Evolutionary conservation across 2,113 vertebrate species (phyloP).

Genomic region (Amphiprion ocellaris): DNA sequence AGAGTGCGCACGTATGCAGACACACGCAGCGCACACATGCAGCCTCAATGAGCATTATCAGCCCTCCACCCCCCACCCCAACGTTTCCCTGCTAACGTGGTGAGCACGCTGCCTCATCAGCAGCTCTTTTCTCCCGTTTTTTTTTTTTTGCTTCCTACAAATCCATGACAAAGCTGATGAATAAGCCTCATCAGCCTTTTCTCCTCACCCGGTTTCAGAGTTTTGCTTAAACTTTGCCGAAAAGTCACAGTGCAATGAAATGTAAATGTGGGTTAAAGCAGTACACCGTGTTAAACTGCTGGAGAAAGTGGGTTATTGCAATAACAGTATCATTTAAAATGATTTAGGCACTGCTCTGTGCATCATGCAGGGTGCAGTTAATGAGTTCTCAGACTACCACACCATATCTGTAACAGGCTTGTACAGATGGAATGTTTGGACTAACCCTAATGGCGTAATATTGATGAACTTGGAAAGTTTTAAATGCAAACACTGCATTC

Average conservation of each 20-base stretch:
- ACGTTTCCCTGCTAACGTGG: conserved; percentile 51
- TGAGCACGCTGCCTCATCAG: conserved; percentile 58
- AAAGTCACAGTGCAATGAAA: conserved; percentile 21
- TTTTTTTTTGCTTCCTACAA: conserved; percentile 63
- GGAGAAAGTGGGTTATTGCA: not conserved
- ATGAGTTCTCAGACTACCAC: too few species aligned
- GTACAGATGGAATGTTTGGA: too few species aligned
- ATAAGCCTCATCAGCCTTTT: conserved; percentile 77
- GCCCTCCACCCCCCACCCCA: conserved; percentile 9
- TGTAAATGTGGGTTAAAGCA: conserved; percentile 26
- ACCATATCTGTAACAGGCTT: too few species aligned
- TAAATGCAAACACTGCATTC: too few species aligned
- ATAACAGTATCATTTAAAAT: not conserved
- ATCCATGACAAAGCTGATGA: conserved; percentile 74
- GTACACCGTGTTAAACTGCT: not conserved
- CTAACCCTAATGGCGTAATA: too few species aligned
- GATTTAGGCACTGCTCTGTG: not conserved
- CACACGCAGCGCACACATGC: conserved; percentile 12
- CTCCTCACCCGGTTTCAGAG: conserved; percentile 47
- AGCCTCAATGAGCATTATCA: conserved; percentile 53
- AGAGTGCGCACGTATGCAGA: conserved; percentile 31
- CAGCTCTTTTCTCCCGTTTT: conserved; percentile 71
- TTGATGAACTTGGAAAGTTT: too few species aligned
- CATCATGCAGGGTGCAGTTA: not conserved
- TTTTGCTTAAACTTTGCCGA: conserved; percentile 44